Evolutionary conservation across 1,140 invertebrate genomes (phyloP).

Genomic region (Drosophila virilis): DNA sequence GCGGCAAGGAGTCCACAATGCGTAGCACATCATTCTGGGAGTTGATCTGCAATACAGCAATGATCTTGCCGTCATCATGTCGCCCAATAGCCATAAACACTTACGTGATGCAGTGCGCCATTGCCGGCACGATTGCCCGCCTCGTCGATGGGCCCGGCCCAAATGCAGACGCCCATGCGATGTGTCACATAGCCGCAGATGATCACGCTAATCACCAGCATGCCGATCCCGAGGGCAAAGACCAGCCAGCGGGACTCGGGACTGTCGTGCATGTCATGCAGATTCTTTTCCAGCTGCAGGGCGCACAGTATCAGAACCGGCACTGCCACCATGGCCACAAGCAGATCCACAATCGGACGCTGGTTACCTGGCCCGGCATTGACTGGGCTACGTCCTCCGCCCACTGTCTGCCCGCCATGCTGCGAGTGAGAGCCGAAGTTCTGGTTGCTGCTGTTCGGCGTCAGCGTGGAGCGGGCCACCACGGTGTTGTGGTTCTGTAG

Average conservation of each 20-base stretch:
- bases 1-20: slow-evolving; percentile 79
- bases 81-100: slow-evolving; percentile 12
- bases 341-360: slow-evolving; percentile 73
- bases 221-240: slow-evolving; percentile 77
- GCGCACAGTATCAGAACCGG: slow-evolving; percentile 78
- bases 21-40: slow-evolving; percentile 82
- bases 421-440: slow-evolving; percentile 58
- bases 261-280: slow-evolving; percentile 67
- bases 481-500: slow-evolving; percentile 79
- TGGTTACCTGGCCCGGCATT: slow-evolving; percentile 60
- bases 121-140: slow-evolving; percentile 67
- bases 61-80: not conserved
- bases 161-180: slow-evolving; percentile 83
- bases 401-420: slow-evolving; percentile 16
- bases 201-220: slow-evolving; percentile 78
- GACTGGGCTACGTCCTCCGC: slow-evolving; percentile 22
- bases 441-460: slow-evolving; percentile 70
- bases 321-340: slow-evolving; percentile 80
- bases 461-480: slow-evolving; percentile 70
- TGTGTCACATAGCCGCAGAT: slow-evolving; percentile 83
- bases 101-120: slow-evolving; percentile 65
- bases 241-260: slow-evolving; percentile 75
- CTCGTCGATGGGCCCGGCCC: slow-evolving; percentile 82
- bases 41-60: slow-evolving; percentile 65
- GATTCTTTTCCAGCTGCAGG: slow-evolving; percentile 80